Conservation (phyloP, 2,113 vertebrate genomes). For the Lagopus leucura region DNA sequence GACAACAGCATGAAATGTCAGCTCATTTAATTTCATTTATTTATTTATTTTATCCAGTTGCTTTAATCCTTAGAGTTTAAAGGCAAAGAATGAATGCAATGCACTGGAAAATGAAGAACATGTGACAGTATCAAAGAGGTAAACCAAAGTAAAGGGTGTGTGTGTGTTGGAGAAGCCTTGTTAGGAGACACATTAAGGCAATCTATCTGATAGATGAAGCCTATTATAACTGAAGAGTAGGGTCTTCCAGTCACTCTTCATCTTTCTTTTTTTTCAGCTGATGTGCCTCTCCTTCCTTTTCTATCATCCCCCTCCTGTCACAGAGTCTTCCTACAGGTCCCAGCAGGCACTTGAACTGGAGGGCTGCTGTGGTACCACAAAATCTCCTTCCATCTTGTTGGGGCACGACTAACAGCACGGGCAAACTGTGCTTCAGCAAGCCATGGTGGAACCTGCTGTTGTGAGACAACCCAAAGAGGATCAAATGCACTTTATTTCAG, state of each 20-base stretch:
- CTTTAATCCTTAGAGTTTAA: conserved; percentile 84
- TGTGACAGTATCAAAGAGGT: conserved; percentile 79
- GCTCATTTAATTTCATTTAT: conserved; percentile 79
- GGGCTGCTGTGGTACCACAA: neutral
- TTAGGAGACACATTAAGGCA: conserved; percentile 79
- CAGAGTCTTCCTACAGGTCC: neutral
- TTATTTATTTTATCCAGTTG: conserved; percentile 75
- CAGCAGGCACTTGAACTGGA: neutral
- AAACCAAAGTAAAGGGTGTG: conserved; percentile 59
- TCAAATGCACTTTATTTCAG: neutral
- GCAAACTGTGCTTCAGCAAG: neutral
- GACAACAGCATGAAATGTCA: conserved; percentile 74
- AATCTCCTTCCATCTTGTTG: neutral
- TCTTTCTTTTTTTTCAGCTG: neutral
- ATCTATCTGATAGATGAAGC: conserved; percentile 77
- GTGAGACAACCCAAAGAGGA: neutral
- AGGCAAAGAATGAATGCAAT: conserved; percentile 77
- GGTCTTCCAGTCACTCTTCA: conserved; percentile 32
- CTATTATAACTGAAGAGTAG: conserved; percentile 71
- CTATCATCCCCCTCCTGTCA: neutral
- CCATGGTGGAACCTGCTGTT: neutral
- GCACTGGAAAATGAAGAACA: conserved; percentile 77
- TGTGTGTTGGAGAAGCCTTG: conserved; percentile 60
- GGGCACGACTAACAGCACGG: neutral
- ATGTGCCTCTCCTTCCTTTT: neutral